Conservation (phyloP, 2,113 vertebrate species). For the Phoxinus phoxinus region DNA sequence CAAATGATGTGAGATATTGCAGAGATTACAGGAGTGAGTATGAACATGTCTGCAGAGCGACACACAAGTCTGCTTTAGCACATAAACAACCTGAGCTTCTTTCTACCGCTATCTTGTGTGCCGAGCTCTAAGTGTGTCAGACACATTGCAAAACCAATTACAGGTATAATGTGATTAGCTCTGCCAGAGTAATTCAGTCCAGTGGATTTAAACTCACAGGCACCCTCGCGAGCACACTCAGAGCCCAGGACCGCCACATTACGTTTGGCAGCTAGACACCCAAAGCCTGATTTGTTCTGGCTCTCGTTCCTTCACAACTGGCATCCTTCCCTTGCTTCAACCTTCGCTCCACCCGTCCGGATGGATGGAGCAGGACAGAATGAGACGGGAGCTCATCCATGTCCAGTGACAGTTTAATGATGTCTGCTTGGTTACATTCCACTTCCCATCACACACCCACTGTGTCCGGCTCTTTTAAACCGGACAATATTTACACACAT, state of each 20-base stretch:
- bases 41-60: slow-evolving; percentile 22
- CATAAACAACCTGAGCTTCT: slow-evolving; percentile 44
- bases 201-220: slow-evolving; percentile 49
- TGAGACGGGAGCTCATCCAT: neutral
- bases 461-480: slow-evolving; percentile 26
- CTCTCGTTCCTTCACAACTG: slow-evolving; percentile 33
- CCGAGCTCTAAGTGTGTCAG: slow-evolving; percentile 33
- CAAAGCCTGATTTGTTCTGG: slow-evolving; percentile 32
- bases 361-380: slow-evolving; percentile 1
- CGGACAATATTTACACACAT: slow-evolving; percentile 33
- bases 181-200: slow-evolving; percentile 51
- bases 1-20: neutral
- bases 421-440: slow-evolving; percentile 44
- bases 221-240: slow-evolving; percentile 21
- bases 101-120: slow-evolving; percentile 31
- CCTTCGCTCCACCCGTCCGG: neutral
- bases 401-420: slow-evolving; percentile 51
- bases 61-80: slow-evolving; percentile 16
- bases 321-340: slow-evolving; percentile 7
- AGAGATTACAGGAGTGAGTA: slow-evolving; percentile 19
- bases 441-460: slow-evolving; percentile 15
- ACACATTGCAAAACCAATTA: slow-evolving; percentile 58
- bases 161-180: slow-evolving; percentile 61
- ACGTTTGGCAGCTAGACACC: slow-evolving; percentile 27
- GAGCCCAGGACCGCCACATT: slow-evolving; percentile 16